Evolutionary conservation across 2,113 vertebrate species (phyloP).

Genomic region (Narcine bancroftii): DNA sequence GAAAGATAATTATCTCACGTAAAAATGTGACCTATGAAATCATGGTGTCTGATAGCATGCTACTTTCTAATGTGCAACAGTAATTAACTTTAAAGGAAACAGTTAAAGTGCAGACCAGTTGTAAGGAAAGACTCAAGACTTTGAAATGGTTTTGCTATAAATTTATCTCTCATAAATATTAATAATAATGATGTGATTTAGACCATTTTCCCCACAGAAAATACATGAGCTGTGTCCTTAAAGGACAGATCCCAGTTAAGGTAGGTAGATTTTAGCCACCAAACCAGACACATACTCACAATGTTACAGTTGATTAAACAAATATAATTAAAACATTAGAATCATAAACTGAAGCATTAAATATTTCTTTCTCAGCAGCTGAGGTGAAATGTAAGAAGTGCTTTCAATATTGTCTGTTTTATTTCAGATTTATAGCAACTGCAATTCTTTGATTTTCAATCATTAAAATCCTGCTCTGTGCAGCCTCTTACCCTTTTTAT

Average conservation of each 20-base stretch:
- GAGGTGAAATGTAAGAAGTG: no score
- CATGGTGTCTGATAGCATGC: not conserved
- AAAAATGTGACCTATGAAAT: not conserved
- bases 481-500: constrained; percentile 79
- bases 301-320: not conserved
- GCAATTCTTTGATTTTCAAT: no score
- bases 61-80: not conserved
- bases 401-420: no score
- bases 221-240: not conserved
- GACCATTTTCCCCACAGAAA: not conserved
- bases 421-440: no score
- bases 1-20: constrained; percentile 15
- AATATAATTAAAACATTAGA: no score
- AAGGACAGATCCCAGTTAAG: not conserved
- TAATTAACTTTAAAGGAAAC: not conserved
- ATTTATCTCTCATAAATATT: not conserved
- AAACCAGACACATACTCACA: not conserved
- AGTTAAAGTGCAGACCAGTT: not conserved
- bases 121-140: not conserved
- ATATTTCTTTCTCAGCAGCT: no score
- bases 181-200: not conserved
- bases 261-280: not conserved
- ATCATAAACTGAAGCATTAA: no score
- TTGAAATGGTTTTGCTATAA: not conserved
- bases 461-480: not conserved